Evolutionary conservation across 1,140 invertebrate species (phyloP), one percentile per base, ranked within the genome.

Genomic region (Nasonia vitripennis): DNA sequence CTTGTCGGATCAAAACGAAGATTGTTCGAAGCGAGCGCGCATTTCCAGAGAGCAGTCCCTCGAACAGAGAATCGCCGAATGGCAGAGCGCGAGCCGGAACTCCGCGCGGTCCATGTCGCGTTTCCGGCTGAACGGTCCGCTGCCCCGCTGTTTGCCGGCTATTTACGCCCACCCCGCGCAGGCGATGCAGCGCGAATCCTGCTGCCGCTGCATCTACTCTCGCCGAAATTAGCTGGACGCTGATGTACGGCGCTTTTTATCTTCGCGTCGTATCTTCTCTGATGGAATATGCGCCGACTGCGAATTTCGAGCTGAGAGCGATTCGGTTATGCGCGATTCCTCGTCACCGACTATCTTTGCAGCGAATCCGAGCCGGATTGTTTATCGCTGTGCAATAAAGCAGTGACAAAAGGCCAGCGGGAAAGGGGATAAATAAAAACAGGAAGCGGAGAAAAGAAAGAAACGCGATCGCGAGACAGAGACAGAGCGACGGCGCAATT

Each of bases 91-190:
- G 68, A 71, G 37, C 71, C 85, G 86, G 86, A 79, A 87, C 88
- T 88, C 34, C 27, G 48, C 87, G 87, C 83, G 89, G 88, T 90
- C 88, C 89, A 88, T 89, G 89, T 89, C 88, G 89, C 87, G 87
- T 89, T 90, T 90, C 89, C 90, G 87, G 86, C 74, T 89, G 90
- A 91, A 90, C 88, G 89, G 87, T 89, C 81, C 87, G 83, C 67
- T 89, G 90, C 87, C 62, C 84, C 87, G 84, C 84, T 89, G 89
- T 89, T 91, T 89, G 88, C 86, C 88, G 87, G 83, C 88, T 89
- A 90, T 90, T 90, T 89, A 90, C 87, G 88, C 87, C 75, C 67
- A 45, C 41, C 20, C 41, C 23, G 51, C 84, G 85, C 55, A 84
- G 17, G 55, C 55, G 55, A 62, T 62, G 55, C 55, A n/a, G 55